Evolutionary conservation across 2,888 invertebrate species (phyloP), one percentile per base, ranked within the genome.

Genomic region (Microctonus brassicae): DNA sequence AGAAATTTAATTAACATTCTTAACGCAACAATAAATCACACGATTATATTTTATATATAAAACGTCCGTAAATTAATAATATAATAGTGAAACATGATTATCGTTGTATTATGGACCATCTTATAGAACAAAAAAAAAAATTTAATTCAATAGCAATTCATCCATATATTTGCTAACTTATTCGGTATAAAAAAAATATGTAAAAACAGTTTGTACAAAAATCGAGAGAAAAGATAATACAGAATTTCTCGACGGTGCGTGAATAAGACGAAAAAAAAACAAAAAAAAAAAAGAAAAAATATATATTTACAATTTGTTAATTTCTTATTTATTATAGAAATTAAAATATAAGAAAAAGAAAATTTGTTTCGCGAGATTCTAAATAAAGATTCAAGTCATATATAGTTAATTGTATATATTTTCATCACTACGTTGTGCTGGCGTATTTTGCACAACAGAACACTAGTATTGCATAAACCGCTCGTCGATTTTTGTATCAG

Each of bases 171-270:
- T 75, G 72, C 80, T 83, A 82, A 78, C 82, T 83, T 83, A 84
- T 72, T 74, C 73, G 73, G 72, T 79, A 81, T 78, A 67, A 63
- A 63, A 79, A 78, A 80, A 83, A 82, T 82, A 83, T 83, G 81
- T 86, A 85, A 85, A 86, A 86, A 86, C 84, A 86, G 82, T 86
- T 86, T 86, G 86, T 86, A 86, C 86, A 86, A 82, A 85, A 83
- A 83, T 81, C 79, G 81, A 82, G 82, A 84, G 83, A 83, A 83
- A 83, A 83, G 83, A 81, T 80, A 76, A 78, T 80, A 81, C 82
- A 82, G 81, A 82, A 79, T 80, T 81, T 80, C 79, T 83, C 77
- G 80, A 82, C 77, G 79, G 78, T 76, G 78, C 77, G 74, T 79
- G 71, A 80, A 77, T 81, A 78, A 57, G 34, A 29, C 24, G 33